Evolutionary conservation across 2,888 invertebrate genomes (phyloP).

Genomic region (Campoplex capitator): DNA sequence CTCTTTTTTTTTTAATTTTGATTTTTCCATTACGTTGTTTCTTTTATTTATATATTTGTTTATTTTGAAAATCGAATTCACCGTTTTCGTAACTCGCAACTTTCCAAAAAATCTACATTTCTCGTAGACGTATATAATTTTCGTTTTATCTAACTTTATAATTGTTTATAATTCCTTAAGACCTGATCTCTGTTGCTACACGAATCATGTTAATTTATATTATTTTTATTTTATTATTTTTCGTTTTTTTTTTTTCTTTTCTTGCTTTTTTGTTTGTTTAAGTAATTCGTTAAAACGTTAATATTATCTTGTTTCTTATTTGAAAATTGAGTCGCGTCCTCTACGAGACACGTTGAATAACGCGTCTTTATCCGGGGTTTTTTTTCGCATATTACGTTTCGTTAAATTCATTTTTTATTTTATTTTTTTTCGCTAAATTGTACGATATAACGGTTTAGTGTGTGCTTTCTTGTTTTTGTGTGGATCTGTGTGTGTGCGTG

Average conservation of each 20-base stretch:
- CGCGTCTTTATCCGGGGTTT: conserved; percentile 38
- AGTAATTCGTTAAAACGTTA: conserved; percentile 1
- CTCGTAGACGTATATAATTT: conserved; percentile 30
- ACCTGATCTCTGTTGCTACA: conserved; percentile 47
- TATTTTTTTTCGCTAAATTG: conserved; percentile 45
- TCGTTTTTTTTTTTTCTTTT: conserved; percentile 46
- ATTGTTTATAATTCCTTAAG: conserved; percentile 62
- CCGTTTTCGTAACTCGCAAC: conserved; percentile 25
- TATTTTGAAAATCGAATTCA: conserved; percentile 27
- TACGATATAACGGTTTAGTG: conserved; percentile 51
- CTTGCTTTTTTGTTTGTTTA: neutral
- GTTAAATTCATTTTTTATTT: conserved; percentile 56
- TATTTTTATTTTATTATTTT: conserved; percentile 33
- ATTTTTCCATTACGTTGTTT: neutral
- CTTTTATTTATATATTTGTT: neutral
- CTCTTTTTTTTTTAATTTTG: neutral
- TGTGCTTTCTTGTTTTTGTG: conserved; percentile 9
- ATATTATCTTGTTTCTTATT: conserved; percentile 24
- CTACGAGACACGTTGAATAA: conserved; percentile 46
- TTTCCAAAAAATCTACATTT: conserved; percentile 14
- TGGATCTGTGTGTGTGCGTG: conserved; percentile 4
- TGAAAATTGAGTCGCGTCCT: conserved; percentile 51
- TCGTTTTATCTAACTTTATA: conserved; percentile 49
- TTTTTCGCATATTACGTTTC: conserved; percentile 47
- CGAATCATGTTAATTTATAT: conserved; percentile 38